These are phyloP conservation scores for Gonatopus flavifemur DNA, from an alignment of 1,140 invertebrate genomes.

Conservation along the genomic window DNA sequence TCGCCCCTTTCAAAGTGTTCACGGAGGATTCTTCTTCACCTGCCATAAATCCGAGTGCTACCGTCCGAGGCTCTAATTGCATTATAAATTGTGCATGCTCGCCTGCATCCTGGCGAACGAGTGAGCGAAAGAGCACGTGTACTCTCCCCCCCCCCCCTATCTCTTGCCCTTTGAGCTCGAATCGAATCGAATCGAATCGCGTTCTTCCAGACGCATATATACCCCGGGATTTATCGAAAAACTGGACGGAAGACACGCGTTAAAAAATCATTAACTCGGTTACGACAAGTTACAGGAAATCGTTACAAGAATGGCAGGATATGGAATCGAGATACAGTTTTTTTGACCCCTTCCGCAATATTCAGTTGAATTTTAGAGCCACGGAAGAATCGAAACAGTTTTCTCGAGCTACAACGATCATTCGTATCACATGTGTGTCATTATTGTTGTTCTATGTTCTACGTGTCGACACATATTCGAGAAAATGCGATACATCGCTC, in stretches of 20 bases:
- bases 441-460: slow-evolving; percentile 18
- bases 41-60: slow-evolving; percentile 57
- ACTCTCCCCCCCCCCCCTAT: neutral
- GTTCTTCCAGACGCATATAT: neutral
- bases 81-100: slow-evolving; percentile 57
- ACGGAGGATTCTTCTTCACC: slow-evolving; percentile 41
- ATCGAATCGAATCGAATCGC: neutral
- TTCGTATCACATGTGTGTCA: neutral
- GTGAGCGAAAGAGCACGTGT: slow-evolving; percentile 6
- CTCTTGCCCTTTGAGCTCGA: neutral
- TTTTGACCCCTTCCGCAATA: too few relatives aligned
- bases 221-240: too few relatives aligned
- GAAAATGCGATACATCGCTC: too few relatives aligned
- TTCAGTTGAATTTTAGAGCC: too few relatives aligned
- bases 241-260: too few relatives aligned
- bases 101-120: slow-evolving; percentile 39
- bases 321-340: too few relatives aligned
- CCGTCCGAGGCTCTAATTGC: slow-evolving; percentile 57
- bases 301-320: too few relatives aligned
- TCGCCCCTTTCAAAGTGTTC: slow-evolving; percentile 6
- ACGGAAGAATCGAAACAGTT: too few relatives aligned
- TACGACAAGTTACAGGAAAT: too few relatives aligned
- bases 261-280: too few relatives aligned
- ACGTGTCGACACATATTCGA: too few relatives aligned
- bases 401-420: too few relatives aligned